These are phyloP conservation scores for Pomacea canaliculata DNA, from an alignment of 2,888 invertebrate species.

Conservation along the genomic window DNA sequence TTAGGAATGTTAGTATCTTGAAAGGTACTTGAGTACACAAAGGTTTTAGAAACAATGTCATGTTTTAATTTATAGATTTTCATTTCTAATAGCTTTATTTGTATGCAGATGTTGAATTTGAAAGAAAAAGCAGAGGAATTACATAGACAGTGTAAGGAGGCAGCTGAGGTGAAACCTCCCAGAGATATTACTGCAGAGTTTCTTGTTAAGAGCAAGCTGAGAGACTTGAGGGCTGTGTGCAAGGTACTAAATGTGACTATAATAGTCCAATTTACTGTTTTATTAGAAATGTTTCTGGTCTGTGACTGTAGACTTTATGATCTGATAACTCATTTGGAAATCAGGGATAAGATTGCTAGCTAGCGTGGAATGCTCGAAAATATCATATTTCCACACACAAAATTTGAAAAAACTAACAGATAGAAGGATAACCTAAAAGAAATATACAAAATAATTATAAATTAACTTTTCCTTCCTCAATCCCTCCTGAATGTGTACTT, in stretches of 20 bases:
- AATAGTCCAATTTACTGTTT: constrained; percentile 54
- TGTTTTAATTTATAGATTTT: neutral
- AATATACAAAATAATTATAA: too few species aligned
- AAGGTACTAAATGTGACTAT: constrained; percentile 69
- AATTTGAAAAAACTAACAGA: too few species aligned
- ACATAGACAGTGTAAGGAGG: constrained; percentile 72
- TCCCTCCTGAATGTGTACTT: too few species aligned
- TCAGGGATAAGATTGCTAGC: too few species aligned
- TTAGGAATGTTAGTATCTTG: neutral
- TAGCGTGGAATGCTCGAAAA: too few species aligned
- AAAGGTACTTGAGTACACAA: neutral
- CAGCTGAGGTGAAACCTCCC: constrained; percentile 70
- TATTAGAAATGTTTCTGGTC: neutral
- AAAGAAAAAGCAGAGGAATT: constrained; percentile 77
- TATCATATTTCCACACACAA: too few species aligned
- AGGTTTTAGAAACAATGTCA: too few species aligned
- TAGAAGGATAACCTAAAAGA: too few species aligned
- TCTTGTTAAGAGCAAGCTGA: constrained; percentile 76
- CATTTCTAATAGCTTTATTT: constrained; percentile 17
- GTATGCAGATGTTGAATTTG: constrained; percentile 74
- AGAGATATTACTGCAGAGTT: constrained; percentile 81
- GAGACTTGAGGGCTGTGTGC: constrained; percentile 77
- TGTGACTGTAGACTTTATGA: too few species aligned
- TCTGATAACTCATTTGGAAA: too few species aligned
- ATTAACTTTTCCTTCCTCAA: too few species aligned